Percentiles rank a stretch among this genome's conserved stretches.
These are phyloP conservation scores for Drosophila pallidifrons DNA, from an alignment of 1,140 invertebrate genomes.

Conservation along the genomic window DNA sequence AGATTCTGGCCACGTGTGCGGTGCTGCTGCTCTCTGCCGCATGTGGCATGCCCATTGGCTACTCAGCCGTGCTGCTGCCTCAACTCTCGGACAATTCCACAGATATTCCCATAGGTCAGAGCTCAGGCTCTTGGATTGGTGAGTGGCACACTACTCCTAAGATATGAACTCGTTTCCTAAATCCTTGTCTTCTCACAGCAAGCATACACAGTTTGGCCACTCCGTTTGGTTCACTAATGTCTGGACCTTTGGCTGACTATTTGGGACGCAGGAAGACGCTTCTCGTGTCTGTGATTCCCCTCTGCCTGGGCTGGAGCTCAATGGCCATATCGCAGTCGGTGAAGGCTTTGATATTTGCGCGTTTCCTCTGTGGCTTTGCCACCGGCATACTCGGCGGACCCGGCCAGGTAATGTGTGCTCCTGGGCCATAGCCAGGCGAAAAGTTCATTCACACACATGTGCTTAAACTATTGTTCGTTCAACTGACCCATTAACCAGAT, in stretches of 20 bases:
- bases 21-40: constrained; percentile 88
- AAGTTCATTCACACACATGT: constrained; percentile 35
- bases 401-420: constrained; percentile 86
- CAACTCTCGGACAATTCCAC: constrained; percentile 86
- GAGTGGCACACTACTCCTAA: not conserved
- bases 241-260: constrained; percentile 88
- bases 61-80: constrained; percentile 88
- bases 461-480: constrained; percentile 11
- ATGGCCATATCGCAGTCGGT: constrained; percentile 87
- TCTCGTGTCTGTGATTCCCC: constrained; percentile 87
- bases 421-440: constrained; percentile 7
- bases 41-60: constrained; percentile 90
- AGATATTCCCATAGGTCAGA: constrained; percentile 85
- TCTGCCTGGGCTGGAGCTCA: constrained; percentile 88
- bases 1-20: constrained; percentile 89
- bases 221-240: constrained; percentile 88
- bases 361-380: constrained; percentile 89
- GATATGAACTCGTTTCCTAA: not conserved
- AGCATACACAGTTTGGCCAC: constrained; percentile 89
- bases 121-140: constrained; percentile 90
- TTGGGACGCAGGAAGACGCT: constrained; percentile 88
- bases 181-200: constrained; percentile 85
- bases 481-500: constrained; percentile 72
- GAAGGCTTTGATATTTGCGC: constrained; percentile 87
- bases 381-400: constrained; percentile 90